These are phyloP conservation scores for Uropsilus gracilis DNA, from an alignment of 2,113 vertebrate species.

Conservation along the genomic window DNA sequence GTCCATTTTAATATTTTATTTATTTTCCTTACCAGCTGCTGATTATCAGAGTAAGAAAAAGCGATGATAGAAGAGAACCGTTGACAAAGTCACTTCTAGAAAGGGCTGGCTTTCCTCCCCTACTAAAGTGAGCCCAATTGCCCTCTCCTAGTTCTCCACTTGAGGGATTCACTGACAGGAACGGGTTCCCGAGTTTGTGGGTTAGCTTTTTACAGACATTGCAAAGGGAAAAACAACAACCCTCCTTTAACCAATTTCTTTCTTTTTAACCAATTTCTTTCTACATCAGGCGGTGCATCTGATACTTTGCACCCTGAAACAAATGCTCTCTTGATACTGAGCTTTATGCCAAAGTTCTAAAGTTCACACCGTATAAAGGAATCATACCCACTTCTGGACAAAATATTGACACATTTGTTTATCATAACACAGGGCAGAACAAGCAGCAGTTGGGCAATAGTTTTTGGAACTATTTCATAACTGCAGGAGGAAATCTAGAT, in stretches of 20 bases:
- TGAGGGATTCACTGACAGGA: background rate
- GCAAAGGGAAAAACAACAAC: background rate
- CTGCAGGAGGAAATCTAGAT: constrained; percentile 54
- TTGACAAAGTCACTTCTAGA: background rate
- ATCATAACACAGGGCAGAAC: constrained; percentile 47
- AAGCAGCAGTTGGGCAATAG: constrained; percentile 54
- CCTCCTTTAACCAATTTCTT: too few relatives aligned
- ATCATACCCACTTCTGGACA: constrained; percentile 44
- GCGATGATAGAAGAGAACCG: background rate
- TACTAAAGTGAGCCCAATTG: background rate
- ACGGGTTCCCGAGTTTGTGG: background rate
- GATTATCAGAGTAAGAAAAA: background rate
- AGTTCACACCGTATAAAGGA: constrained; percentile 57
- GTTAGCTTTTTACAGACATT: background rate
- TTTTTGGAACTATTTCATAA: constrained; percentile 72
- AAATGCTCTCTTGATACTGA: background rate
- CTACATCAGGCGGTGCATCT: background rate
- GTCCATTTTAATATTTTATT: background rate
- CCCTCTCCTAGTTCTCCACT: background rate
- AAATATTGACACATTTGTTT: constrained; percentile 65
- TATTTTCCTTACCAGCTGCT: background rate
- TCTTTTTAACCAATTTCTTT: background rate
- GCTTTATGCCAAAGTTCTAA: constrained; percentile 56
- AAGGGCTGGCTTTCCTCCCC: background rate
- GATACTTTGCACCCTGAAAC: background rate